Base-by-base conservation (phyloP, 2,797 vertebrate species). In the Apogon talboti region DNA sequence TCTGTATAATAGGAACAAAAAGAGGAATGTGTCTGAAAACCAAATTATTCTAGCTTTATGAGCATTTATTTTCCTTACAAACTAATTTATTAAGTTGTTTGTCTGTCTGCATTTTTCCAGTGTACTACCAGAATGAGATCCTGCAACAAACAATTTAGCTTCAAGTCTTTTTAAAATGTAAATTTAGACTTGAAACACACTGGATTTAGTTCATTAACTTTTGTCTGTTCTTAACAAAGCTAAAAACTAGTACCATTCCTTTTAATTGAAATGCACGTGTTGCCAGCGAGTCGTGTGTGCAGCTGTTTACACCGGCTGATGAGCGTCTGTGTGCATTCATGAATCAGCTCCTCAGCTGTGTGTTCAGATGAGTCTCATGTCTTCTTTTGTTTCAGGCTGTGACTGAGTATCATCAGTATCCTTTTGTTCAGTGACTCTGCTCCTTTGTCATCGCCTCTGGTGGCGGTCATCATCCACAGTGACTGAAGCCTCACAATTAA, bases 301-400 rank as follows among this genome's bases (percentile, higher is more conserved):
- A 67, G 65, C 63, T 56, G 19, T 61, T 43, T 44, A 35, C 40
- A 48, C 21, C n/a, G 42, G 48, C 5, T 48, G 52, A 57, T 50
- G 40, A 71, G 38, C 35, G 28, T 40, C 48, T 52, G 13, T 35
- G 58, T 47, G 61, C 68, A 56, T 49, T 40, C 71, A 71, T 69
- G 19, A 81, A 68, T 60, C 19, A 66, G 43, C 41, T 68, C 41
- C 47, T 60, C 55, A 38, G 57, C 56, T 54, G 45, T 52, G 28
- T 70, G 53, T 49, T 60, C 13, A 45, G 11, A 35, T 0, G 7
- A 14, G 62, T 73, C 49, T 78, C 38, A 18, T 67, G 65, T 64
- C 55, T 68, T 69, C 58, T 62, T 70, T 77, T 69, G 77, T 81
- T 74, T 77, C 50, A 46, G 69, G 48, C 52, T 59, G 38, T 75